Percentiles rank a stretch among this genome's conserved stretches.
Conservation (phyloP, 1,140 invertebrate species). For the Thaumatotibia leucotreta region DNA sequence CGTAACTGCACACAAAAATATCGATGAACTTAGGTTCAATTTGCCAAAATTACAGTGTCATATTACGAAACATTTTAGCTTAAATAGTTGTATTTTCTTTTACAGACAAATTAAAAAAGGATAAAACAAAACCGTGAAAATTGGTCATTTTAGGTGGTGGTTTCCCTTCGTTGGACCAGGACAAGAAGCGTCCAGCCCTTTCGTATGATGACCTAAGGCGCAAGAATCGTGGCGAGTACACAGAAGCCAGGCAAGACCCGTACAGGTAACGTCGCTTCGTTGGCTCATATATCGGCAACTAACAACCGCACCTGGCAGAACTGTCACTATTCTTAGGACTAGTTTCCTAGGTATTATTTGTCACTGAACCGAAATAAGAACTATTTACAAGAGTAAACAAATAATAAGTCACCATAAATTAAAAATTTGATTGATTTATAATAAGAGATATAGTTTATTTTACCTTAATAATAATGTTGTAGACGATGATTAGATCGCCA, state of each 20-base stretch:
- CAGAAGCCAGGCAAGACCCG: constrained; percentile 46
- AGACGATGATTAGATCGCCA: no score
- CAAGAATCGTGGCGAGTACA: constrained; percentile 47
- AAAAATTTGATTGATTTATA: no score
- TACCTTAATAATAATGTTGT: no score
- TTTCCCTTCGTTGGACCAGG: constrained; percentile 14
- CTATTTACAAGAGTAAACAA: no score
- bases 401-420: no score
- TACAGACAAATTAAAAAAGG: background rate
- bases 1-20: no score
- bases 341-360: no score
- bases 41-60: no score
- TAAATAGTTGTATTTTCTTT: background rate
- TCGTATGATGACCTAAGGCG: constrained; percentile 58
- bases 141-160: background rate
- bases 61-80: no score
- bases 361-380: no score
- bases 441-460: no score
- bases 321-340: background rate
- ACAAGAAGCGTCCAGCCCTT: constrained; percentile 21
- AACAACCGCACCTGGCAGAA: background rate
- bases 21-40: no score
- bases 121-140: background rate
- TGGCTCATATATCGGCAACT: background rate
- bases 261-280: constrained; percentile 38